phyloP scores from a whole-genome alignment of 2,797 vertebrate genomes.

The Naso thynnoides region DNA sequence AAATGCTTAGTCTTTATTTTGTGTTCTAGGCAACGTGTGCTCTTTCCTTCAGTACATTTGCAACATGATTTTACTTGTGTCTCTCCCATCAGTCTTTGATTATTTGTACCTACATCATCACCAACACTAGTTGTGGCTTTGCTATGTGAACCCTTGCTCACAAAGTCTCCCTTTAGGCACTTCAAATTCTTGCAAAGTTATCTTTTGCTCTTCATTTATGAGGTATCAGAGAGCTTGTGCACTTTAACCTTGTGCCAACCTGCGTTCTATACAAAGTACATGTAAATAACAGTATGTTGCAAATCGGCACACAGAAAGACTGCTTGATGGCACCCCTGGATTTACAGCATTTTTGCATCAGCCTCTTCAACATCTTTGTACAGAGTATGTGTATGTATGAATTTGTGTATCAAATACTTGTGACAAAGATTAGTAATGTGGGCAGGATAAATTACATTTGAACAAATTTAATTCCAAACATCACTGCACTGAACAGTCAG shows the following conservation, averaged over 20 bases:
- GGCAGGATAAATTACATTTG: too few relatives aligned
- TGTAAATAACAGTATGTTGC: not conserved
- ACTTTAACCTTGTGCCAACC: slow-evolving; percentile 1
- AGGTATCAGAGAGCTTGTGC: slow-evolving; percentile 22
- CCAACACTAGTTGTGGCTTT: not conserved
- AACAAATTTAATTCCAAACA: too few relatives aligned
- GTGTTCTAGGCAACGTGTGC: not conserved
- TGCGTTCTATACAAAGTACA: not conserved
- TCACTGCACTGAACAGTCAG: too few relatives aligned
- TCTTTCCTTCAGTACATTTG: slow-evolving; percentile 32
- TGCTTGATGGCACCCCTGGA: not conserved
- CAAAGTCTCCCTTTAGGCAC: not conserved
- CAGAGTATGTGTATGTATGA: too few relatives aligned
- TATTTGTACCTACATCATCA: slow-evolving; percentile 12
- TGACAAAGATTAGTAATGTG: too few relatives aligned
- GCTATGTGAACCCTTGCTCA: not conserved
- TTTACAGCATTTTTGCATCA: not conserved
- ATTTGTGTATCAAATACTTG: too few relatives aligned
- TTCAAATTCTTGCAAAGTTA: slow-evolving; percentile 3
- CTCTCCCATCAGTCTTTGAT: slow-evolving; percentile 3
- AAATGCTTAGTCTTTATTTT: slow-evolving; percentile 59
- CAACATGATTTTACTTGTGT: slow-evolving; percentile 27
- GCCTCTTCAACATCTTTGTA: too few relatives aligned
- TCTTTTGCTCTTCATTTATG: not conserved
- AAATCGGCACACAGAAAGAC: not conserved